Conservation (phyloP, 2,797 vertebrate genomes). For the Microchirus variegatus region DNA sequence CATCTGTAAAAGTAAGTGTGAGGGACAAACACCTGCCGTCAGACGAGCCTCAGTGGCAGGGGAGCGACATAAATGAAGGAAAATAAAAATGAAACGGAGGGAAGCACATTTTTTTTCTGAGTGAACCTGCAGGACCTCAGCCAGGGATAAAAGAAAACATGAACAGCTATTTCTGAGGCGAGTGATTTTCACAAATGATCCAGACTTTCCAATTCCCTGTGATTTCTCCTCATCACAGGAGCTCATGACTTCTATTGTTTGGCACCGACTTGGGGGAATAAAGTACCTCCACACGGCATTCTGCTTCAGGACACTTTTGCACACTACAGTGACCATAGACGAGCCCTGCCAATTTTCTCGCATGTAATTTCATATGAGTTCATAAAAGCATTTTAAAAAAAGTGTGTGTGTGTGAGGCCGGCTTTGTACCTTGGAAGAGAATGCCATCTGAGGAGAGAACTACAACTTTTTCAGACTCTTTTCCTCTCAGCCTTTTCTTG, state of each 20-base stretch:
- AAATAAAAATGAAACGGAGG: conserved; percentile 39
- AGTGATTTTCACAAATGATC: conserved; percentile 47
- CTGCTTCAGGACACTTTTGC: conserved; percentile 36
- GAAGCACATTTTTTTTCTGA: conserved; percentile 21
- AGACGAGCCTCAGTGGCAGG: neutral
- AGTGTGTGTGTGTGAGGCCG: neutral
- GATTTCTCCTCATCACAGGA: conserved; percentile 42
- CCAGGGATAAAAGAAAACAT: conserved; percentile 40
- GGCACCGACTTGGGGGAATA: conserved; percentile 16
- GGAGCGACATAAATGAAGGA: conserved; percentile 24
- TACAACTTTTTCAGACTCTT: conserved; percentile 12
- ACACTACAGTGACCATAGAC: neutral
- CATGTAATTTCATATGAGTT: conserved; percentile 41
- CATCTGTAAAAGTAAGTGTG: conserved; percentile 8
- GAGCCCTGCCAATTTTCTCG: conserved; percentile 17
- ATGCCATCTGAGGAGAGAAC: conserved; percentile 34
- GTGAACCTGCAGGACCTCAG: conserved; percentile 47
- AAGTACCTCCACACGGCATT: neutral
- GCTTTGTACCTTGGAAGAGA: conserved; percentile 35
- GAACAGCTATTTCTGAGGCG: conserved; percentile 43
- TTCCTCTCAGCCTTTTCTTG: conserved; percentile 20
- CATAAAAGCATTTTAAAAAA: conserved; percentile 30
- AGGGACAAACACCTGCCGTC: conserved; percentile 47
- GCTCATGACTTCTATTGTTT: conserved; percentile 55
- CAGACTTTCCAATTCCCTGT: conserved; percentile 48